Evolutionary conservation across 2,113 vertebrate species (phyloP).

Genomic region (Gobio gobio): DNA sequence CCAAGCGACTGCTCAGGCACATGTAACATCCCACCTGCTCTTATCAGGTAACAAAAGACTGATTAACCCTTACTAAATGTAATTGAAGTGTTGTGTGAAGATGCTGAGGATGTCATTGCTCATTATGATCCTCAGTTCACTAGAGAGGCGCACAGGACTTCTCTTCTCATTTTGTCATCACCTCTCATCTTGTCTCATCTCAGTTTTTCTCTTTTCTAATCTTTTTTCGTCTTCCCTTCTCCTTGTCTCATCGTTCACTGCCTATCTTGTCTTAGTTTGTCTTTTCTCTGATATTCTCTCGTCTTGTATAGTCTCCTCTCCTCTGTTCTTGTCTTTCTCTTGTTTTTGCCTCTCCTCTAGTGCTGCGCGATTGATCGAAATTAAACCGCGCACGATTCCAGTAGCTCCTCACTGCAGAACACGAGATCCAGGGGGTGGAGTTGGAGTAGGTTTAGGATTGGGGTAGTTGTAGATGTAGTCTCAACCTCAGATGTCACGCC

Average conservation of each 20-base stretch:
- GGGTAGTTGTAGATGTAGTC: no score
- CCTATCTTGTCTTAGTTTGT: neutral
- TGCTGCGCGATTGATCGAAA: no score
- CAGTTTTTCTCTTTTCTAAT: neutral
- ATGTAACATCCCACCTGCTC: conserved; percentile 4
- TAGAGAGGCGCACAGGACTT: neutral
- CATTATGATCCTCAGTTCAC: neutral
- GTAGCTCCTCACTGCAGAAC: no score
- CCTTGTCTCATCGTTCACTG: no score
- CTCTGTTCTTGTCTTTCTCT: neutral
- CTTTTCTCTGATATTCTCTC: neutral
- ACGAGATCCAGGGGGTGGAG: no score
- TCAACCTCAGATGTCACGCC: no score
- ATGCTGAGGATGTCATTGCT: conserved; percentile 7
- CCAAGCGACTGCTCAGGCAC: conserved; percentile 1
- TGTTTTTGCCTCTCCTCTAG: neutral
- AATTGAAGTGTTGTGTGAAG: conserved; percentile 35
- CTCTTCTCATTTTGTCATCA: neutral
- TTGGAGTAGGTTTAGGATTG: no score
- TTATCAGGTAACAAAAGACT: conserved; percentile 7
- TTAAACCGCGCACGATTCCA: no score
- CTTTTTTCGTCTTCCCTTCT: neutral
- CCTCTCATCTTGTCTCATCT: neutral
- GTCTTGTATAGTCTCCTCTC: neutral
- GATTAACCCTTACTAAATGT: conserved; percentile 25